These are phyloP conservation scores for Lochmaea capreae DNA, from an alignment of 2,888 invertebrate species.

Conservation along the genomic window DNA sequence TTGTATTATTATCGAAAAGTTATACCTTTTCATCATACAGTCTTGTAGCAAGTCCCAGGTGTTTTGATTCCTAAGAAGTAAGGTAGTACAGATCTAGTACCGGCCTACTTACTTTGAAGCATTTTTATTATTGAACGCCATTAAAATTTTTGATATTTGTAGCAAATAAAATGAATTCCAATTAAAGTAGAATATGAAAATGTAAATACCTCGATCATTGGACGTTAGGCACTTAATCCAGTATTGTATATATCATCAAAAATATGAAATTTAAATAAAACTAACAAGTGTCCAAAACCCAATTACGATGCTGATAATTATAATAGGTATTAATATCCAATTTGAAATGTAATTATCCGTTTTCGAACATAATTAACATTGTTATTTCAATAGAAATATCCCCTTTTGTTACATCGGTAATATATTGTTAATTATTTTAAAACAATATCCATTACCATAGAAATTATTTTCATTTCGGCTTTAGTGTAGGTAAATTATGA, in stretches of 20 bases:
- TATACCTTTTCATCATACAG: too few relatives aligned
- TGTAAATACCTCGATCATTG: neutral
- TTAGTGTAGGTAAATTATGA: neutral
- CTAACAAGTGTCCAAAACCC: constrained; percentile 1
- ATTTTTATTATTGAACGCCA: too few relatives aligned
- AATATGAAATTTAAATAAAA: constrained; percentile 14
- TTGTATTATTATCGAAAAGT: too few relatives aligned
- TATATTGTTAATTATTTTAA: constrained; percentile 23
- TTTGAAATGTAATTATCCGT: constrained; percentile 25
- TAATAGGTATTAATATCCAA: constrained; percentile 22
- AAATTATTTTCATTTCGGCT: neutral
- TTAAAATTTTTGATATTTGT: too few relatives aligned
- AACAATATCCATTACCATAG: constrained; percentile 21
- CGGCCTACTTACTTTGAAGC: too few relatives aligned
- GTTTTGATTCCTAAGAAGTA: too few relatives aligned
- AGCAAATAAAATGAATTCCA: neutral
- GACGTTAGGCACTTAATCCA: neutral
- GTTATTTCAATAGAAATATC: constrained; percentile 30
- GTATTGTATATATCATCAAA: neutral
- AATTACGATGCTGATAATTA: constrained; percentile 18
- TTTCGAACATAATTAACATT: constrained; percentile 28
- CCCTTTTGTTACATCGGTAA: constrained; percentile 1
- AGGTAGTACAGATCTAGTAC: too few relatives aligned
- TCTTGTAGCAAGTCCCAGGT: too few relatives aligned
- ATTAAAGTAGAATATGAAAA: neutral